Conservation (phyloP, 2,797 vertebrate genomes). For the Erithacus rubecula region DNA sequence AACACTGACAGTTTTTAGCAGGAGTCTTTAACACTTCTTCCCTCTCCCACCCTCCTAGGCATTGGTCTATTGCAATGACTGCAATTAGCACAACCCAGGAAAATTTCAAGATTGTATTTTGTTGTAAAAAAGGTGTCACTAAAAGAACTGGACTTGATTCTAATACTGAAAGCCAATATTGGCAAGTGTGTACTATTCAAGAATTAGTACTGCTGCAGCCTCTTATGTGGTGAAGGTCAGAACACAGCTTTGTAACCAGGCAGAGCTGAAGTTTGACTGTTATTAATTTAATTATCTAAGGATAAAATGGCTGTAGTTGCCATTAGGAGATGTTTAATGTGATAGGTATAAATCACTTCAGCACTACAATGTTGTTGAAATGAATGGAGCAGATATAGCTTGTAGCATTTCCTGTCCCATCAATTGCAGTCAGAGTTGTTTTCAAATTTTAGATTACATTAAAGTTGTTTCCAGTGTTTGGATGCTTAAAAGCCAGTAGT, state of each 20-base stretch:
- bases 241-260: not conserved
- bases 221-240: not conserved
- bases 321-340: not conserved
- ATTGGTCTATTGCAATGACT: not conserved
- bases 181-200: not conserved
- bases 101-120: not conserved
- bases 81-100: not conserved
- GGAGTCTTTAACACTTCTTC: not conserved
- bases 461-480: not conserved
- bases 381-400: not conserved
- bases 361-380: not conserved
- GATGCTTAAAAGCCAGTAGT: not conserved
- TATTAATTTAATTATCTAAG: not conserved
- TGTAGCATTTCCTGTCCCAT: not conserved
- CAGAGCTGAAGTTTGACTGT: not conserved
- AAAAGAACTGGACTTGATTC: not conserved
- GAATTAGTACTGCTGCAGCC: not conserved
- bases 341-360: not conserved
- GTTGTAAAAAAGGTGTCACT: not conserved
- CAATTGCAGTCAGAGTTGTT: not conserved
- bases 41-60: rapidly evolving
- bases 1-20: not conserved
- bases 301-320: not conserved
- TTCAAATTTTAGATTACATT: not conserved
- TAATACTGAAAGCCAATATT: not conserved